Base-by-base conservation (phyloP, 2,797 vertebrate genomes). In the Hipposideros larvatus region DNA sequence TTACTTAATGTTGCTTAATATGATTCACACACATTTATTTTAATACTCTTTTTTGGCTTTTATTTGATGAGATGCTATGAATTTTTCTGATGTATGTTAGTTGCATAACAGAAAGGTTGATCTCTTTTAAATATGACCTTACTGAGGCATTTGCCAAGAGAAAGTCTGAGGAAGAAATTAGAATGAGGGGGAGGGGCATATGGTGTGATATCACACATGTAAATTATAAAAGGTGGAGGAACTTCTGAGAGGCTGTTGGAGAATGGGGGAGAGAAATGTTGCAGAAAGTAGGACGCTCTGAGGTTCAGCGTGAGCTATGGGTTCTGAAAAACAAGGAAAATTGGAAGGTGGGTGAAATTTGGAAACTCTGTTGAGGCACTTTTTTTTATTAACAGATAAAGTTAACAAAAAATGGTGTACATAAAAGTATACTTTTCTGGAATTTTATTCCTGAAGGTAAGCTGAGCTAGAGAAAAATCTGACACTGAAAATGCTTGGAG, bases 401-500 rank as follows among this genome's bases (percentile, higher is more conserved):
- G 14, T 14, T 51, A 51, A 15, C 48, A 15, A 51, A 51, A 51
- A 15, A 63, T 41, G 91, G 53, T 85, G 66, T 43, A 74, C 46
- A 48, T 71, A 66, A 91, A 68, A 46, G 21, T 4, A n/a, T 68
- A 65, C 57, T 93, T 94, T 55, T 53, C 41, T 51, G 71, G 26
- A 2, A 65, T 63, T 84, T 89, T 84, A 65, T 19, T 68, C 11
- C 28, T 21, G 22, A 92, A 26, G 51, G 48, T 78, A 66, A 80
- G 59, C n/a, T 73, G 43, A 85, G 24, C 34, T 63, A 66, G 51
- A 74, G 66, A 15, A 87, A 96, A 91, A 83, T 15, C n/a, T 90
- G 79, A 34, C 11, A 51, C n/a, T 43, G 24, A 37, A 74, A 80
- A 65, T 74, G 43, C 43, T 79, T 66, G 15, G 43, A 83, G 70